A percentile compares a stretch with the other conserved stretches of the same genome.
These are phyloP conservation scores for Urocitellus parryii DNA, from an alignment of 2,113 vertebrate genomes.

Conservation along the genomic window DNA sequence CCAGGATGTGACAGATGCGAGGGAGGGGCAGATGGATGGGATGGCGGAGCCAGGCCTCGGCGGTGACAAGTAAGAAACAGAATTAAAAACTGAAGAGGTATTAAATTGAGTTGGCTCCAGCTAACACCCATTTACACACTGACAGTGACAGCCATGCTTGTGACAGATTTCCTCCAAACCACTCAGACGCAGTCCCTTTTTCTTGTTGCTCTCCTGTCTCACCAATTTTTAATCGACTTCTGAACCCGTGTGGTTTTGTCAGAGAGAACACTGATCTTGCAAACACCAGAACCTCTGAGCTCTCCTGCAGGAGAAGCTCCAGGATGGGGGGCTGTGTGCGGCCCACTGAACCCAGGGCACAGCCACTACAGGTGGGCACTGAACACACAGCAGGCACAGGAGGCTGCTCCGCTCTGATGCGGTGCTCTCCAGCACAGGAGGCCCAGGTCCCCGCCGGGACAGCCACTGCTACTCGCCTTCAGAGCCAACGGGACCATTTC, in stretches of 20 bases:
- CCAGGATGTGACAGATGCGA: background rate
- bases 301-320: accelerated
- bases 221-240: background rate
- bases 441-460: background rate
- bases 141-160: background rate
- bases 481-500: background rate
- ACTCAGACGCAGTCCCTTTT: background rate
- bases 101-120: slow-evolving; percentile 29
- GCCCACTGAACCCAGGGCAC: accelerated
- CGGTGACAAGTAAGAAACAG: slow-evolving; percentile 9
- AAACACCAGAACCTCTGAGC: background rate
- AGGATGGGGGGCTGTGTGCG: background rate
- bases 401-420: too few relatives aligned
- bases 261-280: background rate
- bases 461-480: background rate
- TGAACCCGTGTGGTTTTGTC: background rate
- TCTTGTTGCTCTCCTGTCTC: background rate
- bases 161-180: background rate
- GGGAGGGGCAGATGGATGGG: background rate
- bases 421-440: background rate
- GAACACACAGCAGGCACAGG: background rate
- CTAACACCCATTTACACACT: slow-evolving; percentile 18
- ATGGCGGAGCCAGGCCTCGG: background rate
- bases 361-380: background rate
- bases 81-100: slow-evolving; percentile 33